Conservation (phyloP, 2,888 invertebrate genomes). For the Prosapia bicincta region DNA sequence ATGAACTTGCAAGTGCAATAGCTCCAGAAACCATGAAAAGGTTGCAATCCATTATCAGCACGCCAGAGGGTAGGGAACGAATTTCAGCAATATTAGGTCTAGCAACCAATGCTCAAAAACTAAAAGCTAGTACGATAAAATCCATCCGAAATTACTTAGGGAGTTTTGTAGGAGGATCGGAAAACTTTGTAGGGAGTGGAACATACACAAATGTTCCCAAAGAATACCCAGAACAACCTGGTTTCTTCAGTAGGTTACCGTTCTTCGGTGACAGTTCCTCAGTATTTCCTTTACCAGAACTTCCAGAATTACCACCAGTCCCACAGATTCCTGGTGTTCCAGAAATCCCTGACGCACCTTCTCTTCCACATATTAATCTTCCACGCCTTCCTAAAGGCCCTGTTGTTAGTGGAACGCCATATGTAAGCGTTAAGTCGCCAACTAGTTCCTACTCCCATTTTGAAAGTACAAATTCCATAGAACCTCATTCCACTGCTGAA, state of each 20-base stretch:
- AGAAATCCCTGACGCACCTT: constrained; percentile 27
- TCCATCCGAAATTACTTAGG: constrained; percentile 7
- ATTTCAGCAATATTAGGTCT: constrained; percentile 6
- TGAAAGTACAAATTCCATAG: background rate
- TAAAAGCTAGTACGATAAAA: constrained; percentile 5
- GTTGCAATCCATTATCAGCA: constrained; percentile 10
- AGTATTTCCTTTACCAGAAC: constrained; percentile 24
- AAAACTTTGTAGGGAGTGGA: constrained; percentile 15
- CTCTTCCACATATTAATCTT: constrained; percentile 32
- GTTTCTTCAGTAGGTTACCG: constrained; percentile 22
- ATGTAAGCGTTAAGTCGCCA: constrained; percentile 29
- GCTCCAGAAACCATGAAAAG: constrained; percentile 14
- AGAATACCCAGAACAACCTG: constrained; percentile 20
- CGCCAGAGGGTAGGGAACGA: constrained; percentile 16
- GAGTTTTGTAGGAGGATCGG: constrained; percentile 13
- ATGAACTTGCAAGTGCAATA: constrained; percentile 4
- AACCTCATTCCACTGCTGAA: background rate
- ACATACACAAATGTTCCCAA: constrained; percentile 23
- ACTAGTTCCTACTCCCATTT: background rate
- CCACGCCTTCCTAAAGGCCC: constrained; percentile 28
- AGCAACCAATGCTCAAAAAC: constrained; percentile 19
- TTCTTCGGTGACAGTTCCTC: constrained; percentile 15
- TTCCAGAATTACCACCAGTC: constrained; percentile 26
- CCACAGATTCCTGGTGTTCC: constrained; percentile 31
- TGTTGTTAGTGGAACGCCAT: constrained; percentile 16